These are phyloP conservation scores for Hirtodrosophila trivittata DNA, from an alignment of 2,888 invertebrate species.

Conservation along the genomic window DNA sequence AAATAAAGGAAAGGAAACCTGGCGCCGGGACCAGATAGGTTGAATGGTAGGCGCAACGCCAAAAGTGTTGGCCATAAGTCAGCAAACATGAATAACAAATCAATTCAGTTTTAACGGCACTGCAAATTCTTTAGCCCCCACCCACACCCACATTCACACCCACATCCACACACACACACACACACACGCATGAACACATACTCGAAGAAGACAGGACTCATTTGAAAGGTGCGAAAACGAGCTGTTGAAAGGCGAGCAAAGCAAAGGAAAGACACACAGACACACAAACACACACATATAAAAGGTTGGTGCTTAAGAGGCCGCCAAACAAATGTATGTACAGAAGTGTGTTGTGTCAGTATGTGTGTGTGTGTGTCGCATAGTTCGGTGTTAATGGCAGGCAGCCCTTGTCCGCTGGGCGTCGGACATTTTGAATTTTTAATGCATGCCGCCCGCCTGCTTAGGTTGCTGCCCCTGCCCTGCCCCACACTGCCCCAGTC, in stretches of 20 bases:
- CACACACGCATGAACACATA: constrained; percentile 9
- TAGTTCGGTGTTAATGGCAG: constrained; percentile 73
- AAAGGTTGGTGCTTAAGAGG: constrained; percentile 49
- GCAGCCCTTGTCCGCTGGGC: constrained; percentile 60
- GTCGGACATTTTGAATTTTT: constrained; percentile 78
- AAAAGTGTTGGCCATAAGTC: constrained; percentile 81
- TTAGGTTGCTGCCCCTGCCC: constrained; percentile 28
- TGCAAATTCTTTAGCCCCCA: constrained; percentile 60
- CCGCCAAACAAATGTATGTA: constrained; percentile 42
- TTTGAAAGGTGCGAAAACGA: constrained; percentile 63
- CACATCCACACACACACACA: constrained; percentile 17
- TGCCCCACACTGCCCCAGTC: constrained; percentile 7
- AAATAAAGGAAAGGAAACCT: constrained; percentile 51
- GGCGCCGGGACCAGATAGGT: constrained; percentile 54
- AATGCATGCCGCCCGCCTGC: constrained; percentile 64
- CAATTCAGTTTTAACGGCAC: constrained; percentile 76
- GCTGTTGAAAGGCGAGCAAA: constrained; percentile 63
- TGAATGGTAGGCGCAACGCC: constrained; percentile 75
- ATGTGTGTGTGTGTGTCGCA: constrained; percentile 29
- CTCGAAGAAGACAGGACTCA: constrained; percentile 19
- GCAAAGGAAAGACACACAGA: constrained; percentile 41
- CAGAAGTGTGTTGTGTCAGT: constrained; percentile 15
- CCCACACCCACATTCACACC: neutral
- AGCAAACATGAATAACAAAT: constrained; percentile 82
- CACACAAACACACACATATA: constrained; percentile 6